phyloP scores from a whole-genome alignment of 2,113 vertebrate species.

The Aphelocoma coerulescens region DNA sequence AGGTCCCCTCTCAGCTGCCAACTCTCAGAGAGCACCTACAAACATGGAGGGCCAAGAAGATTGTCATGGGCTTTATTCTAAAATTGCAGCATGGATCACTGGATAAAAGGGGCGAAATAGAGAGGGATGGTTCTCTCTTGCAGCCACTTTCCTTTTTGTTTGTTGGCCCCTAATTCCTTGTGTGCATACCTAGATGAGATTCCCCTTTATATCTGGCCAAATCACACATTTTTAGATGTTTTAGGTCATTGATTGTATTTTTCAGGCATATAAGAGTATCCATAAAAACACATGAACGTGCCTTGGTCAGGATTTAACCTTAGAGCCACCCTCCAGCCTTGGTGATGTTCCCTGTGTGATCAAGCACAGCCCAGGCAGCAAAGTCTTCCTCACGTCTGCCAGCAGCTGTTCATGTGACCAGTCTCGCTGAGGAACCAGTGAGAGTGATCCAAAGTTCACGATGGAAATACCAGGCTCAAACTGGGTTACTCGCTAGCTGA shows the following conservation, averaged over 20 bases:
- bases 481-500: constrained; percentile 36
- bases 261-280: rapidly evolving
- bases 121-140: neutral
- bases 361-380: neutral
- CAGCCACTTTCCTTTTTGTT: neutral
- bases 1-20: neutral
- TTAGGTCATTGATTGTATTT: neutral
- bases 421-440: neutral
- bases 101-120: neutral
- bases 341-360: neutral
- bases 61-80: rapidly evolving
- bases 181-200: neutral
- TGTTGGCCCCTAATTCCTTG: neutral
- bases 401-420: neutral
- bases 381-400: neutral
- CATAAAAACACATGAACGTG: rapidly evolving
- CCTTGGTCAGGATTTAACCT: neutral
- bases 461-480: constrained; percentile 42
- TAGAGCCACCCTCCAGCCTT: neutral
- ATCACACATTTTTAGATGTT: neutral
- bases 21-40: neutral
- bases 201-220: neutral
- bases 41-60: neutral
- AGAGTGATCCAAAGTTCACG: neutral
- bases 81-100: neutral